A percentile compares a stretch with the other conserved stretches of the same genome.
phyloP scores from a whole-genome alignment of 2,888 invertebrate genomes.

The Cremastinae sp. region DNA sequence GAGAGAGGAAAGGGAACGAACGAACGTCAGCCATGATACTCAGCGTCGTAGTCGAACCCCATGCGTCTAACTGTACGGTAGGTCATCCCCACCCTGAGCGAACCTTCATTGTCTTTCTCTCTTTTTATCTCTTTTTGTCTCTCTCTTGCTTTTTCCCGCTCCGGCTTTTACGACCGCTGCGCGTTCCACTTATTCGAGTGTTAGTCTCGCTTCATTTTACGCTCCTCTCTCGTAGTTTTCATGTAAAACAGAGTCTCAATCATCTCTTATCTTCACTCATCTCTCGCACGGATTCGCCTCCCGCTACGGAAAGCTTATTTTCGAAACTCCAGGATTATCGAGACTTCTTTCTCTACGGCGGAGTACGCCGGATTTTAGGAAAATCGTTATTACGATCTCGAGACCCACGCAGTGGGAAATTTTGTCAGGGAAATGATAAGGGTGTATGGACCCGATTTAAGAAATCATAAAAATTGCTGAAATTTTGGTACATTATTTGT shows the following conservation, averaged over 20 bases:
- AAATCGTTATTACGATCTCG: no score
- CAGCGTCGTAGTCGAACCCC: constrained; percentile 5
- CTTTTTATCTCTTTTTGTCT: not conserved
- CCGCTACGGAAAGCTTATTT: no score
- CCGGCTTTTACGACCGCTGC: not conserved
- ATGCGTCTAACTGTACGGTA: constrained; percentile 51
- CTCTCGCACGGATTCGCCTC: not conserved
- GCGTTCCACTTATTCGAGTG: constrained; percentile 45
- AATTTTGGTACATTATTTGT: no score
- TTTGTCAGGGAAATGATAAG: no score
- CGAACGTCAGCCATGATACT: constrained; percentile 41
- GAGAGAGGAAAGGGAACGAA: not conserved
- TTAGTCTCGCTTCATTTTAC: constrained; percentile 36
- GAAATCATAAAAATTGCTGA: no score
- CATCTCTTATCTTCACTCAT: not conserved
- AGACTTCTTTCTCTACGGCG: no score
- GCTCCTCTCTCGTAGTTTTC: constrained; percentile 4
- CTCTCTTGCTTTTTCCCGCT: constrained; percentile 5
- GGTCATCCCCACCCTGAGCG: constrained; percentile 42
- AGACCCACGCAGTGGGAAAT: no score
- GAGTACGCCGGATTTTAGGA: no score
- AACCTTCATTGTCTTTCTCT: constrained; percentile 3
- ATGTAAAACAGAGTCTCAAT: constrained; percentile 1
- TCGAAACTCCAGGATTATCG: not conserved
- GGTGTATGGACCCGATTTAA: no score